phyloP scores from a whole-genome alignment of 2,888 invertebrate species.

The Sminthurides aquaticus region DNA sequence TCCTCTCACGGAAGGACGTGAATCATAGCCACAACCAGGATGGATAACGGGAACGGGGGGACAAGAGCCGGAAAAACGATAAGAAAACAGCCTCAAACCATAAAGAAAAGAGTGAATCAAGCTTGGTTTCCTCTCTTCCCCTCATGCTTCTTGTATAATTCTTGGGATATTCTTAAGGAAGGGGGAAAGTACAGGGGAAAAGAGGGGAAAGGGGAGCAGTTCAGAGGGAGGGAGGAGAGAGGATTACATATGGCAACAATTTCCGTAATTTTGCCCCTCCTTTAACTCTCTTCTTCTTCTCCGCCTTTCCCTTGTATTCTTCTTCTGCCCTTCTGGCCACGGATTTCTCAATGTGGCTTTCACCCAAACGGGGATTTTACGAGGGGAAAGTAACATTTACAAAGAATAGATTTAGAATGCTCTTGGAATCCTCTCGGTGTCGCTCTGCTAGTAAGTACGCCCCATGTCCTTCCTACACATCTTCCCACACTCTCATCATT shows the following conservation, averaged over 20 bases:
- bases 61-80: neutral
- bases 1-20: no score
- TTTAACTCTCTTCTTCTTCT: neutral
- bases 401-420: no score
- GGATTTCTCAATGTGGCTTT: neutral
- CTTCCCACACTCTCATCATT: no score
- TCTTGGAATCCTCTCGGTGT: no score
- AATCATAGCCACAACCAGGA: no score
- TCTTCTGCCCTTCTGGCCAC: neutral
- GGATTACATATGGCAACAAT: neutral
- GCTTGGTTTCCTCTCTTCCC: no score
- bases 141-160: no score
- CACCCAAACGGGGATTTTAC: neutral
- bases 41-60: neutral
- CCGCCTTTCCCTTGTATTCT: no score
- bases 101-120: no score
- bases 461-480: no score
- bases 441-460: no score
- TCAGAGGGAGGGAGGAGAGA: neutral
- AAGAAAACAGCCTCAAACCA: neutral
- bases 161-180: neutral
- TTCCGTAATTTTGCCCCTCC: constrained; percentile 3
- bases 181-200: neutral
- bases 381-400: neutral
- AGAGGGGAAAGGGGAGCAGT: neutral